Conservation (phyloP, 2,888 invertebrate genomes). For the Chloroclysta siterata region DNA sequence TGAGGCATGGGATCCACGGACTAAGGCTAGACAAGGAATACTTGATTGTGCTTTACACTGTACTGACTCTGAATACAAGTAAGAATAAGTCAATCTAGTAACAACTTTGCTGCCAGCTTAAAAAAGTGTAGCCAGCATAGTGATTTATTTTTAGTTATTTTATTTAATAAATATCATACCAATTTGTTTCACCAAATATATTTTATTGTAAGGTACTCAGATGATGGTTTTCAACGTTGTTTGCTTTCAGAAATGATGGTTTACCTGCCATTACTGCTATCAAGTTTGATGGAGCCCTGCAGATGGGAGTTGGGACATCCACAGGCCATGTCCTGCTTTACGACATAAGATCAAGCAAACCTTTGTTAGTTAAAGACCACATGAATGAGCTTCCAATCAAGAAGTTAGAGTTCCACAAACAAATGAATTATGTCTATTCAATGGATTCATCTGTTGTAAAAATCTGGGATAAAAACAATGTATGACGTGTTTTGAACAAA, state of each 20-base stretch:
- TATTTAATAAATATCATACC: too few species aligned
- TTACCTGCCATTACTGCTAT: slow-evolving; percentile 92
- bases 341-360: slow-evolving; percentile 96
- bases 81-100: slow-evolving; percentile 18
- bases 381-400: slow-evolving; percentile 97
- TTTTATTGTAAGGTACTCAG: too few species aligned
- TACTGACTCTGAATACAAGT: slow-evolving; percentile 80
- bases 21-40: slow-evolving; percentile 89
- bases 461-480: slow-evolving; percentile 95
- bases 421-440: slow-evolving; percentile 92
- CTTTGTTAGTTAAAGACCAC: slow-evolving; percentile 96
- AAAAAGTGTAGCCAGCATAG: too few species aligned
- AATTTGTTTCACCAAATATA: too few species aligned
- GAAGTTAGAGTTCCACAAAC: slow-evolving; percentile 92
- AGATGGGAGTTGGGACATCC: slow-evolving; percentile 95
- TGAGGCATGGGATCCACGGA: slow-evolving; percentile 98
- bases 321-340: slow-evolving; percentile 97
- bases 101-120: neutral
- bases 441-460: slow-evolving; percentile 95
- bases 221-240: neutral
- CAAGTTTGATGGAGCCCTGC: slow-evolving; percentile 90
- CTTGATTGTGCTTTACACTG: slow-evolving; percentile 92
- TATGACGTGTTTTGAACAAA: slow-evolving; percentile 62
- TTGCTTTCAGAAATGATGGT: slow-evolving; percentile 83
- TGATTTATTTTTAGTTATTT: too few species aligned